A percentile compares a stretch with the other conserved stretches of the same genome.
Evolutionary conservation across 92 coral and sea anemone genomes (phyloP).

Genomic region (Umimayanthus chanpuru): DNA sequence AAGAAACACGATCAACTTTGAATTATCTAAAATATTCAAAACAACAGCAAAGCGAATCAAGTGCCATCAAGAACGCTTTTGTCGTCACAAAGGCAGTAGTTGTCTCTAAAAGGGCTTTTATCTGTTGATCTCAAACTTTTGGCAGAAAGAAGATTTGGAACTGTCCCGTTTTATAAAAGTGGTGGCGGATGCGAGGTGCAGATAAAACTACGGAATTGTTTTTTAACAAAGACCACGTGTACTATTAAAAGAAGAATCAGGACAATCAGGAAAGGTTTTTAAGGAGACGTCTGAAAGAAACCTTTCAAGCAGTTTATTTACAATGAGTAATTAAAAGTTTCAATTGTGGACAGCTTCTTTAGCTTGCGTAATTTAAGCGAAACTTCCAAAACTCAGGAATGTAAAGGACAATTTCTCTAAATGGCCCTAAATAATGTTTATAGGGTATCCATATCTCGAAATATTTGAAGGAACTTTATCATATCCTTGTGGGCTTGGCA

Average conservation of each 20-base stretch:
- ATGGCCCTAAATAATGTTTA: neutral
- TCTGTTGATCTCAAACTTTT: neutral
- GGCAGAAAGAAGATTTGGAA: neutral
- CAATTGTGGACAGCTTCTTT: neutral
- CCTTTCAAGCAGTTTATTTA: neutral
- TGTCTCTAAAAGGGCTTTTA: neutral
- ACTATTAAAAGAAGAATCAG: neutral
- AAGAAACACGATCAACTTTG: neutral
- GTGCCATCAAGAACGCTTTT: neutral
- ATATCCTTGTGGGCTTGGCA: constrained; percentile 7
- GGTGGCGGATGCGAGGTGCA: too few relatives aligned
- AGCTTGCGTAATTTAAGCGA: neutral
- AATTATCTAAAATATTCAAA: constrained; percentile 13
- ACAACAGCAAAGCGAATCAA: neutral
- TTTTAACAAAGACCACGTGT: neutral
- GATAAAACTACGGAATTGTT: too few relatives aligned
- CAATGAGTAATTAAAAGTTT: neutral
- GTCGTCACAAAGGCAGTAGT: neutral
- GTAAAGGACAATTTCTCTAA: neutral
- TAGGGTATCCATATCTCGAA: neutral
- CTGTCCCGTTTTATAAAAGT: too few relatives aligned
- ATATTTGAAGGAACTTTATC: neutral
- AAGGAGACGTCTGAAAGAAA: neutral
- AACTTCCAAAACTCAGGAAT: neutral
- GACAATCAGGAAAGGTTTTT: neutral